Conservation (phyloP, 2,888 invertebrate species). For the Acrobasis suavella region DNA sequence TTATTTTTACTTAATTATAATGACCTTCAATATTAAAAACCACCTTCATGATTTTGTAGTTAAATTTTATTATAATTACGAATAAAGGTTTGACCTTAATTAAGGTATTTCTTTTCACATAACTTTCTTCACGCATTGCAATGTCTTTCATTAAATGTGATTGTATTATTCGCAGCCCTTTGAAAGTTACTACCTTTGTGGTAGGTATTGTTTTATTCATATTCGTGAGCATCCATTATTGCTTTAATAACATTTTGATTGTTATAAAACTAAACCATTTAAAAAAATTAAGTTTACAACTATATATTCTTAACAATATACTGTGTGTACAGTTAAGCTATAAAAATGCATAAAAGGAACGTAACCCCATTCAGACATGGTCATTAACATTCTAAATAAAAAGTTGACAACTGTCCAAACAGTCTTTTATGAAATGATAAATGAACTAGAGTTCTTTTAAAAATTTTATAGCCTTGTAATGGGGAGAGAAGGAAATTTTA, state of each 20-base stretch:
- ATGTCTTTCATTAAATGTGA: neutral
- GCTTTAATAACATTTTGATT: too few species aligned
- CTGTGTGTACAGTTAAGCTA: neutral
- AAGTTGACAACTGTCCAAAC: constrained; percentile 22
- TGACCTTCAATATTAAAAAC: too few species aligned
- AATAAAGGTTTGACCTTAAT: constrained; percentile 35
- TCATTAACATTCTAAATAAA: constrained; percentile 17
- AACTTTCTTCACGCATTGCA: neutral
- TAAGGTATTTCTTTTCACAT: constrained; percentile 35
- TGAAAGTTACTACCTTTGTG: too few species aligned
- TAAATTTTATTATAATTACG: too few species aligned
- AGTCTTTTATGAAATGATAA: constrained; percentile 13
- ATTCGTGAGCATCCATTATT: too few species aligned
- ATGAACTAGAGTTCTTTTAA: constrained; percentile 7
- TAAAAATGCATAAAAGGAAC: constrained; percentile 4
- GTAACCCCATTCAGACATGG: neutral
- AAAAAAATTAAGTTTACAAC: too few species aligned
- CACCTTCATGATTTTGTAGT: too few species aligned
- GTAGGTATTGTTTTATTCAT: too few species aligned
- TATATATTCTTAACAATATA: neutral
- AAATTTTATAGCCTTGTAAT: constrained; percentile 17
- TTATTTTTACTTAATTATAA: too few species aligned
- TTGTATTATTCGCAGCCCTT: too few species aligned
- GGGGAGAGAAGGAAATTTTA: neutral
- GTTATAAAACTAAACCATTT: too few species aligned